Conservation (phyloP, 2,888 invertebrate species). For the Dolichomitus sp. region DNA sequence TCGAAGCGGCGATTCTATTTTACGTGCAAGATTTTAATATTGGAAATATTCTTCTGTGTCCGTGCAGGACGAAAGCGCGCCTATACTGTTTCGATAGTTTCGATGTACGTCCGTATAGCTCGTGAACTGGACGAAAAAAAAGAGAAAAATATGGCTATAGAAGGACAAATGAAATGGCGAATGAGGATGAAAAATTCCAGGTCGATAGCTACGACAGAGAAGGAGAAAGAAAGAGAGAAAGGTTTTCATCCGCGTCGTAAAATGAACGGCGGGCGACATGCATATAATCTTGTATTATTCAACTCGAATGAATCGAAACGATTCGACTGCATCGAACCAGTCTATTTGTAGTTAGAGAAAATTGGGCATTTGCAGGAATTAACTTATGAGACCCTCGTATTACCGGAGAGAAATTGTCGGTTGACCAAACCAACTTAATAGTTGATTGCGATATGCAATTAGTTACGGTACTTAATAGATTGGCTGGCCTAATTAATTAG, state of each 20-base stretch:
- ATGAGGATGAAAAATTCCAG: background rate
- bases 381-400: background rate
- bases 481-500: background rate
- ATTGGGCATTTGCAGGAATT: conserved; percentile 7
- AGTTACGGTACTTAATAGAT: background rate
- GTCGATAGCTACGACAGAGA: background rate
- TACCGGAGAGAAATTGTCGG: background rate
- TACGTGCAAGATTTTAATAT: conserved; percentile 66
- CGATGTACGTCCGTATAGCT: conserved; percentile 17
- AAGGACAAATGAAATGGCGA: background rate
- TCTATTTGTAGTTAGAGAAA: conserved; percentile 10
- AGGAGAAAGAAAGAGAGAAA: background rate
- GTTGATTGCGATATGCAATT: background rate
- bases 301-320: conserved; percentile 9
- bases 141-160: background rate
- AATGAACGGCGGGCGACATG: conserved; percentile 15
- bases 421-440: background rate
- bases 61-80: background rate
- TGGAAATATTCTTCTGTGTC: conserved; percentile 32
- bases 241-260: background rate
- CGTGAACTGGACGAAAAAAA: background rate
- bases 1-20: conserved; percentile 59
- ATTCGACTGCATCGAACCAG: conserved; percentile 4
- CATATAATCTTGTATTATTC: conserved; percentile 20
- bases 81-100: conserved; percentile 31